A percentile compares a stretch with the other conserved stretches of the same genome.
Conservation (phyloP, 1,140 invertebrate genomes). For the Agraylea sexmaculata region DNA sequence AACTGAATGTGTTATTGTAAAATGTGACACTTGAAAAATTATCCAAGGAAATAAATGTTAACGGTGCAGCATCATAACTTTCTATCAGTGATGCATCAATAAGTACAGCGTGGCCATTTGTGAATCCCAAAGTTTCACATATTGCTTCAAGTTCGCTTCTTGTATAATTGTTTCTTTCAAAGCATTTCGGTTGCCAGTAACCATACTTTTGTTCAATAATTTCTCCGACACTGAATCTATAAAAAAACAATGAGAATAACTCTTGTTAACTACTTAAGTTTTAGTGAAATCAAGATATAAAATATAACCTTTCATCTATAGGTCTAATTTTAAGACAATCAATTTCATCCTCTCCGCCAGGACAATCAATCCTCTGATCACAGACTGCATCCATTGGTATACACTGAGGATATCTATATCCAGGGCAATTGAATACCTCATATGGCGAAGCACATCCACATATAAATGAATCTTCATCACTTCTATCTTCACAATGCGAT, state of each 20-base stretch:
- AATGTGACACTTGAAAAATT: constrained; percentile 17
- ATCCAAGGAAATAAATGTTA: constrained; percentile 12
- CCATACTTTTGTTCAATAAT: constrained; percentile 42
- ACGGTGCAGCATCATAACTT: background rate
- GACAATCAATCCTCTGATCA: constrained; percentile 56
- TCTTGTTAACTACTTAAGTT: no score
- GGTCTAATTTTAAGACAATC: constrained; percentile 35
- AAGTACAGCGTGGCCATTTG: constrained; percentile 15
- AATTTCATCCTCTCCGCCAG: constrained; percentile 54
- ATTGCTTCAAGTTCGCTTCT: constrained; percentile 17
- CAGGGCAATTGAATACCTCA: constrained; percentile 24
- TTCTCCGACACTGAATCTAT: constrained; percentile 39
- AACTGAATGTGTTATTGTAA: constrained; percentile 5
- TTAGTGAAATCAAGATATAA: no score
- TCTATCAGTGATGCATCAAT: constrained; percentile 2
- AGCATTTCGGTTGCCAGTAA: constrained; percentile 48
- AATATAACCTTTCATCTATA: no score
- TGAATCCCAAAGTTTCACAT: constrained; percentile 13
- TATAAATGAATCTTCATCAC: constrained; percentile 55
- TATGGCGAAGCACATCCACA: constrained; percentile 51
- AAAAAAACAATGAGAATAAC: constrained; percentile 19
- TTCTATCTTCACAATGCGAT: constrained; percentile 65
- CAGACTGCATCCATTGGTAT: constrained; percentile 59
- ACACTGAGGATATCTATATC: constrained; percentile 39
- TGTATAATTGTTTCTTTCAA: constrained; percentile 18